Percentiles rank a stretch among this genome's conserved stretches.
phyloP scores from a whole-genome alignment of 2,888 invertebrate species.

The Agrochola lota region DNA sequence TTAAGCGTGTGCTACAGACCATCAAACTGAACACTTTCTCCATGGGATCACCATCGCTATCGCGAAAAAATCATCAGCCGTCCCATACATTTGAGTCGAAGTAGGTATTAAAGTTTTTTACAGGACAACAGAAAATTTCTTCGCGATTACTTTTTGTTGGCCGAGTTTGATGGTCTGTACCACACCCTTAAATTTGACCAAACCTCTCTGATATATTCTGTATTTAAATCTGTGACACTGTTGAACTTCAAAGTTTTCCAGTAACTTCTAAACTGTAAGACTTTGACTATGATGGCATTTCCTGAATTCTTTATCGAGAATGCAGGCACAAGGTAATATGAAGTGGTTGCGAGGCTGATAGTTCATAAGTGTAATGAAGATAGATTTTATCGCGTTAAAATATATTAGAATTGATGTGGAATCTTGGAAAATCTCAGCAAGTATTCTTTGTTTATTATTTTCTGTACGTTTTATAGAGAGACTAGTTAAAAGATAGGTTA shows the following conservation, averaged over 20 bases:
- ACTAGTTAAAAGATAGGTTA: background rate
- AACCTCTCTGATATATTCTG: too few species aligned
- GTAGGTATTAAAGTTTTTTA: too few species aligned
- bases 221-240: background rate
- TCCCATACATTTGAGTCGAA: too few species aligned
- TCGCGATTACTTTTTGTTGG: too few species aligned
- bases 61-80: too few species aligned
- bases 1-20: too few species aligned
- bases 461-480: background rate
- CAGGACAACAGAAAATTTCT: too few species aligned
- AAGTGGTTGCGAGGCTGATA: constrained; percentile 26
- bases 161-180: too few species aligned
- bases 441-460: constrained; percentile 1
- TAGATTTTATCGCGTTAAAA: constrained; percentile 40
- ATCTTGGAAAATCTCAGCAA: constrained; percentile 15
- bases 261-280: constrained; percentile 9
- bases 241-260: constrained; percentile 1
- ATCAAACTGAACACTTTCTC: too few species aligned
- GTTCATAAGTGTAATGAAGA: constrained; percentile 50
- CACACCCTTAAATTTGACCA: too few species aligned
- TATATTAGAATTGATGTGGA: constrained; percentile 40
- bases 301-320: constrained; percentile 30
- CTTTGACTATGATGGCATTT: constrained; percentile 26
- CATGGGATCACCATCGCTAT: too few species aligned
- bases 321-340: constrained; percentile 24